Evolutionary conservation across 2,113 vertebrate genomes (phyloP).

Genomic region (Scytalopus superciliaris): DNA sequence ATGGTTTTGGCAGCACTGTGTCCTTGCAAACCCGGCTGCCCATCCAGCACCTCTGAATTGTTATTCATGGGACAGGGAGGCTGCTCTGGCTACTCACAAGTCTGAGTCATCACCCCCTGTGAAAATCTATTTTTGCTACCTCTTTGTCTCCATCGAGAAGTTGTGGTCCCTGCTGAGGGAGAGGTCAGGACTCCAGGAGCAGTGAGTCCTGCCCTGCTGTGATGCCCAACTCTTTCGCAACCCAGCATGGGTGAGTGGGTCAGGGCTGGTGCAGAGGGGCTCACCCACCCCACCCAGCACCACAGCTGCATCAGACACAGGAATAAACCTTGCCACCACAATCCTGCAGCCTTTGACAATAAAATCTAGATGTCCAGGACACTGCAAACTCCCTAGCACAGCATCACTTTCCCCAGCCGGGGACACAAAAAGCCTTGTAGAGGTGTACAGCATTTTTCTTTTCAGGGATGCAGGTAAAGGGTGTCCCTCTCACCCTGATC

Average conservation of each 20-base stretch:
- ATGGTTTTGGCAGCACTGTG: fast-evolving
- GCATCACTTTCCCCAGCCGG: background rate
- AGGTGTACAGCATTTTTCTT: fast-evolving
- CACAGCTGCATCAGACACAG: fast-evolving
- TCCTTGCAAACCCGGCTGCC: background rate
- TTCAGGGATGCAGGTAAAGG: fast-evolving
- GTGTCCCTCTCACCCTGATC: background rate
- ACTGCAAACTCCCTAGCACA: background rate
- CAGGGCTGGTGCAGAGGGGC: background rate
- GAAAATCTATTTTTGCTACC: background rate
- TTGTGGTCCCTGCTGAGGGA: background rate
- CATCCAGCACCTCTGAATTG: background rate
- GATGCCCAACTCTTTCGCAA: background rate
- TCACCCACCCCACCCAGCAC: background rate
- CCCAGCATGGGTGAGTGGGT: background rate
- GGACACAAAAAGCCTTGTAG: background rate
- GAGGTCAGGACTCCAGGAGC: fast-evolving
- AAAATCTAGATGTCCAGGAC: background rate
- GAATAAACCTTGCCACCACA: fast-evolving
- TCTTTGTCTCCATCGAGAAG: background rate
- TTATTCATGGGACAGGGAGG: background rate
- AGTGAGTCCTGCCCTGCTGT: background rate
- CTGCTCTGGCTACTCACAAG: background rate
- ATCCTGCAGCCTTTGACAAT: background rate
- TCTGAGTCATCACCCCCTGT: background rate